Evolutionary conservation across 2,797 vertebrate species (phyloP).

Genomic region (Setipinna tenuifilis): DNA sequence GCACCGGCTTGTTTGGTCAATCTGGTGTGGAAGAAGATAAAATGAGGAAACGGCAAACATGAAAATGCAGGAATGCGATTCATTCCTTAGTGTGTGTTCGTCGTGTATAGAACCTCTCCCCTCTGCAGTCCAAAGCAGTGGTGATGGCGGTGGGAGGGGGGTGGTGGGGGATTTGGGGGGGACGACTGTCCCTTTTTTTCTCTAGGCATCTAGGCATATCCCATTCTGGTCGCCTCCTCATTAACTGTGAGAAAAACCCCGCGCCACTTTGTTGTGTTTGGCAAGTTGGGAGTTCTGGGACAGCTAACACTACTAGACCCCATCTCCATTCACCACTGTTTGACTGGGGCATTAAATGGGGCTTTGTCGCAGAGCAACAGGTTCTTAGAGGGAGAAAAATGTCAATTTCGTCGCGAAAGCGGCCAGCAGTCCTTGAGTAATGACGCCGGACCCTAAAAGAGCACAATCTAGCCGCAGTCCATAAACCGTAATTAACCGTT

Average conservation of each 20-base stretch:
- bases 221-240: constrained; percentile 59
- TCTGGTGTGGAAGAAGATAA: neutral
- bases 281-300: constrained; percentile 69
- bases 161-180: constrained; percentile 34
- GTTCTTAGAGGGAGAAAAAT: constrained; percentile 81
- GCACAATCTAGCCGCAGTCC: constrained; percentile 71
- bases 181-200: constrained; percentile 26
- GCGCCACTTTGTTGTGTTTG: constrained; percentile 76
- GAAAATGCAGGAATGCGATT: neutral
- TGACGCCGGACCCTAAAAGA: constrained; percentile 73
- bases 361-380: constrained; percentile 87
- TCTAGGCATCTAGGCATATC: constrained; percentile 61
- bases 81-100: neutral
- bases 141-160: neutral
- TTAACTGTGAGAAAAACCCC: constrained; percentile 75
- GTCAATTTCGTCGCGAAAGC: constrained; percentile 71
- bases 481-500: constrained; percentile 77
- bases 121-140: neutral
- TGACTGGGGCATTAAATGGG: constrained; percentile 78
- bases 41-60: constrained; percentile 2
- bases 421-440: constrained; percentile 72
- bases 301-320: constrained; percentile 62
- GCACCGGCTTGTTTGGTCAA: neutral
- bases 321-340: constrained; percentile 71
- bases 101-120: neutral